Percentiles rank a stretch among this genome's conserved stretches.
Conservation (phyloP, 1,140 invertebrate genomes). For the Drosophila simulans region DNA sequence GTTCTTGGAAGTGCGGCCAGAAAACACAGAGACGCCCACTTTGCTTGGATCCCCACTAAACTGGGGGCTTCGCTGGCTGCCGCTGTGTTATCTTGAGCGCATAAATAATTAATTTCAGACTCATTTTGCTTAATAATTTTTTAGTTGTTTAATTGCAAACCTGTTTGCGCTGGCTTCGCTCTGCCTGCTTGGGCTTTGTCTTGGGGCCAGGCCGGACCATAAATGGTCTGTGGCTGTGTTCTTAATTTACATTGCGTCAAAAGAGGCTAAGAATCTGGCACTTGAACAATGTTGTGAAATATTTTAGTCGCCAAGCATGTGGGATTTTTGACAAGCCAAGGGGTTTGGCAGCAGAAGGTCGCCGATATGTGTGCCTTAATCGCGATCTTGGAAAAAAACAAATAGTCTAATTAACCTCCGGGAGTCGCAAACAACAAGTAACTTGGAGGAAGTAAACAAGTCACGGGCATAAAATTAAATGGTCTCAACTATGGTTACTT, state of each 20-base stretch:
- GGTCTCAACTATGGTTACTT: neutral
- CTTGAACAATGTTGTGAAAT: constrained; percentile 66
- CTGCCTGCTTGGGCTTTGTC: constrained; percentile 3
- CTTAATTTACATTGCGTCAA: constrained; percentile 71
- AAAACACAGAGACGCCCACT: constrained; percentile 36
- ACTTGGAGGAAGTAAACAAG: constrained; percentile 9
- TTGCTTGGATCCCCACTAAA: constrained; percentile 18
- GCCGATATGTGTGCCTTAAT: neutral
- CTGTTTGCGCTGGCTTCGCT: constrained; percentile 45
- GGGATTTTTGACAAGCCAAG: constrained; percentile 42
- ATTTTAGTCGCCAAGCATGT: constrained; percentile 58
- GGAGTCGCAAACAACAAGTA: neutral
- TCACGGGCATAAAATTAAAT: neutral
- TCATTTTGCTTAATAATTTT: constrained; percentile 67
- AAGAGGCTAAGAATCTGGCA: constrained; percentile 51
- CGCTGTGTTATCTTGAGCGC: constrained; percentile 58
- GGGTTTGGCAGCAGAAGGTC: constrained; percentile 44
- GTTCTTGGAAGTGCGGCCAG: constrained; percentile 43
- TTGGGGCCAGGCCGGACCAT: constrained; percentile 56
- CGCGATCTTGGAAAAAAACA: constrained; percentile 7
- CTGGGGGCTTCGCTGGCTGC: constrained; percentile 46
- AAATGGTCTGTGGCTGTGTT: constrained; percentile 62
- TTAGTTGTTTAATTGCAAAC: constrained; percentile 78
- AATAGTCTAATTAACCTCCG: constrained; percentile 18
- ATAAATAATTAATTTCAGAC: constrained; percentile 80